Conservation (phyloP, 2,797 vertebrate species). For the Gouania willdenowi region DNA sequence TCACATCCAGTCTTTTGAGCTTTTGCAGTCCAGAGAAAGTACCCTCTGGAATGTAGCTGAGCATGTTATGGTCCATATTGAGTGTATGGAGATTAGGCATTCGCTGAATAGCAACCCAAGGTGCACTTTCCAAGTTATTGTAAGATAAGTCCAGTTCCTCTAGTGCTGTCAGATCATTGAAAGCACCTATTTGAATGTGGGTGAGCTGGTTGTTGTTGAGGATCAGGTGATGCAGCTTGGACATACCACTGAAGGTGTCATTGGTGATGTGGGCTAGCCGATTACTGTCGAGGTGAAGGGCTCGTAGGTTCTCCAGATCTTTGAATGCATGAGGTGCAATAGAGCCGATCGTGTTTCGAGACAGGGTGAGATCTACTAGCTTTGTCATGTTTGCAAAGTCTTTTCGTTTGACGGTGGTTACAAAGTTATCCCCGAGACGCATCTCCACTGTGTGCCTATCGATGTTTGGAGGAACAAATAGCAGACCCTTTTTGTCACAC, state of each 20-base stretch:
- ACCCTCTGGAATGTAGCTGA: constrained; percentile 94
- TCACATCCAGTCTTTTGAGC: constrained; percentile 95
- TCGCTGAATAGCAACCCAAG: constrained; percentile 96
- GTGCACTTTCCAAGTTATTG: constrained; percentile 94
- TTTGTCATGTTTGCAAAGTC: constrained; percentile 99
- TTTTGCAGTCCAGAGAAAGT: constrained; percentile 97
- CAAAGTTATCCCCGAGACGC: constrained; percentile 95
- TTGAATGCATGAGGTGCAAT: constrained; percentile 92
- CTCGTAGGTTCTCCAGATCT: constrained; percentile 93
- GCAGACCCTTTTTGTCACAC: constrained; percentile 97
- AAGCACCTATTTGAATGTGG: constrained; percentile 90
- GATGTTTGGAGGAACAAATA: constrained; percentile 96
- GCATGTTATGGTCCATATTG: constrained; percentile 98
- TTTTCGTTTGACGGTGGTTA: constrained; percentile 92
- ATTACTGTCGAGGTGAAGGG: constrained; percentile 96
- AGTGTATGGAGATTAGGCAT: constrained; percentile 95
- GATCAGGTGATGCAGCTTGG: constrained; percentile 97
- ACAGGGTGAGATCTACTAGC: constrained; percentile 95
- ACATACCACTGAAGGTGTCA: constrained; percentile 97
- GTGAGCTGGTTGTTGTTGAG: constrained; percentile 98
- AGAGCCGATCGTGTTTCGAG: constrained; percentile 94
- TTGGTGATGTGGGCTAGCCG: constrained; percentile 91
- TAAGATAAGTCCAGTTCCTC: constrained; percentile 97
- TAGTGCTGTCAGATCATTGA: constrained; percentile 92
- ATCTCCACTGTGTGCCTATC: constrained; percentile 96